Conservation (phyloP, 2,888 invertebrate genomes). For the Thera obeliscata region DNA sequence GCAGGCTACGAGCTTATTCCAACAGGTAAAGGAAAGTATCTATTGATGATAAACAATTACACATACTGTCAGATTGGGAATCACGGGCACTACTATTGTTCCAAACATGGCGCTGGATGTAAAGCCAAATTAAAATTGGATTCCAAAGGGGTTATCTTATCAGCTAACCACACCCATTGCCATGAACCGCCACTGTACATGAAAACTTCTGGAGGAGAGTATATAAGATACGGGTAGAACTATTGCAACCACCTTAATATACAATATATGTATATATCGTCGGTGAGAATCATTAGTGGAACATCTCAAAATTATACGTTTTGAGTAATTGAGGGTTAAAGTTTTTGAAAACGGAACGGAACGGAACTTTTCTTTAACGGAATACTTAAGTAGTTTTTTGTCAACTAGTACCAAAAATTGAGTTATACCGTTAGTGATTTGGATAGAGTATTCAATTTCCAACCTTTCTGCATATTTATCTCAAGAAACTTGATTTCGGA, state of each 20-base stretch:
- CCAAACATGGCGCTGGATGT: slow-evolving; percentile 23
- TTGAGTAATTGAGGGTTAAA: too few relatives aligned
- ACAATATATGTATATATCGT: too few relatives aligned
- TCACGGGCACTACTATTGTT: slow-evolving; percentile 23
- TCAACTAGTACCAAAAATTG: too few relatives aligned
- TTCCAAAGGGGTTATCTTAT: slow-evolving; percentile 3
- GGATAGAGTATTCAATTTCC: too few relatives aligned
- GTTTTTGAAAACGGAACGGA: too few relatives aligned
- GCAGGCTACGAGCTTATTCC: slow-evolving; percentile 27
- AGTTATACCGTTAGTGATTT: too few relatives aligned
- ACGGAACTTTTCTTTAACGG: too few relatives aligned
- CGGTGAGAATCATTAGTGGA: too few relatives aligned
- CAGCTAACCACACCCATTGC: slow-evolving; percentile 10
- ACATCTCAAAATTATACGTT: too few relatives aligned
- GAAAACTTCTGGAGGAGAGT: slow-evolving; percentile 11
- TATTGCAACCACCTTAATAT: background rate
- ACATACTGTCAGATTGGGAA: slow-evolving; percentile 25
- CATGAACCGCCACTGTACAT: slow-evolving; percentile 19
- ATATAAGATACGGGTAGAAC: background rate
- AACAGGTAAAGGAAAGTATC: slow-evolving; percentile 16
- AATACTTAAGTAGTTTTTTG: too few relatives aligned
- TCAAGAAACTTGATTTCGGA: too few relatives aligned
- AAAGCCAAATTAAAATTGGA: slow-evolving; percentile 21
- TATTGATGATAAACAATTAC: slow-evolving; percentile 27
- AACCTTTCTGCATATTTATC: too few relatives aligned